These are phyloP conservation scores for Caenorhabditis briggsae DNA, from an alignment of 1,140 invertebrate genomes.

Conservation along the genomic window DNA sequence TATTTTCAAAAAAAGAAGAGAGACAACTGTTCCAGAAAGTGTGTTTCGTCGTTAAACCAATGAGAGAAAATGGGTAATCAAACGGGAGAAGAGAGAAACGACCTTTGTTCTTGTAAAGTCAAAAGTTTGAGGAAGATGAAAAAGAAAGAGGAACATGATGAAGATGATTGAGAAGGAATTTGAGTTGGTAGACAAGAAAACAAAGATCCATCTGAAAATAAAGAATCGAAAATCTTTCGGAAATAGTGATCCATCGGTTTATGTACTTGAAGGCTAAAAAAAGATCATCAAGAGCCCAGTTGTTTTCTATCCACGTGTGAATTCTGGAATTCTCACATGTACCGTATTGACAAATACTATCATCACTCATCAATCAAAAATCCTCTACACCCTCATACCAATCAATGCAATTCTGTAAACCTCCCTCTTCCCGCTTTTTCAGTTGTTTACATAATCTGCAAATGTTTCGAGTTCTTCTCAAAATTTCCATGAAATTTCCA, in stretches of 20 bases:
- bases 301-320: no score
- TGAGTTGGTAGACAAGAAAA: background rate
- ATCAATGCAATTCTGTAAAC: slow-evolving; percentile 32
- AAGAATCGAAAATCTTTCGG: background rate
- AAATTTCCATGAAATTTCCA: slow-evolving; percentile 44
- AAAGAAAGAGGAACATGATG: background rate
- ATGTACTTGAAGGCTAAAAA: background rate
- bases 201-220: background rate
- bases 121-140: slow-evolving; percentile 8
- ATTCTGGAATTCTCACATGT: no score
- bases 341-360: background rate
- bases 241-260: no score
- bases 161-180: background rate
- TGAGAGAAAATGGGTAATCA: slow-evolving; percentile 24
- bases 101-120: slow-evolving; percentile 49
- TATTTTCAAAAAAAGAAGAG: background rate
- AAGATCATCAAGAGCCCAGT: no score
- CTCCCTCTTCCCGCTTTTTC: background rate
- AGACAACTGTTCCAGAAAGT: slow-evolving; percentile 46
- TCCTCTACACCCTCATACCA: background rate
- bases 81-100: background rate
- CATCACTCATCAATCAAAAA: background rate
- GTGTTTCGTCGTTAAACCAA: slow-evolving; percentile 43
- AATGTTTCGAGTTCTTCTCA: background rate
- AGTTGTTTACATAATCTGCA: slow-evolving; percentile 2